Percentiles rank a stretch among this genome's conserved stretches.
These are phyloP conservation scores for Chrosomus eos DNA, from an alignment of 2,797 vertebrate species.

Conservation along the genomic window DNA sequence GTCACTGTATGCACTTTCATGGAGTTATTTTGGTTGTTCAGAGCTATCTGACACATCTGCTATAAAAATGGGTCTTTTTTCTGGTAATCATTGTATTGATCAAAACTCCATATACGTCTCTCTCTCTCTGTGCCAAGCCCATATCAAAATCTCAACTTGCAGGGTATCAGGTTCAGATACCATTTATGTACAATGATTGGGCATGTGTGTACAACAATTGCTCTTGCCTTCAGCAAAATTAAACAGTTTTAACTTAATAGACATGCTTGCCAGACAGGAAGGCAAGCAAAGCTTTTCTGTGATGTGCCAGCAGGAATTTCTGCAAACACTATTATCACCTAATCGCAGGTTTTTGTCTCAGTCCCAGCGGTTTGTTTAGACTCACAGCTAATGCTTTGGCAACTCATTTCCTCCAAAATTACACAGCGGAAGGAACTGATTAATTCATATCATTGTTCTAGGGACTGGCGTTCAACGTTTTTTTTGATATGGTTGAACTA, in stretches of 20 bases:
- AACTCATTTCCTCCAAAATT: constrained; percentile 56
- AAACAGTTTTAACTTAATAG: constrained; percentile 44
- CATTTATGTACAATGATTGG: constrained; percentile 34
- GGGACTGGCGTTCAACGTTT: background rate
- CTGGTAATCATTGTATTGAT: constrained; percentile 23
- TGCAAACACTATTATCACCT: constrained; percentile 48
- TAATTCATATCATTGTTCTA: constrained; percentile 38
- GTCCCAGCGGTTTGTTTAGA: constrained; percentile 37
- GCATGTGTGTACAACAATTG: constrained; percentile 52
- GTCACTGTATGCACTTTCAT: background rate
- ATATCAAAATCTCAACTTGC: constrained; percentile 25
- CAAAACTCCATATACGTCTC: constrained; percentile 51
- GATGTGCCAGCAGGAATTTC: constrained; percentile 49
- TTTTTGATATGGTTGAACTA: background rate
- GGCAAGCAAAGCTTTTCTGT: constrained; percentile 39
- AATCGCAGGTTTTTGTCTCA: constrained; percentile 39
- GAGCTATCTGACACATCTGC: constrained; percentile 7
- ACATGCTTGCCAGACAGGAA: constrained; percentile 60
- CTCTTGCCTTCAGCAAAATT: constrained; percentile 50
- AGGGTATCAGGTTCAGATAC: constrained; percentile 39
- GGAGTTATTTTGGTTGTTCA: constrained; percentile 12
- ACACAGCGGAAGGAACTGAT: constrained; percentile 56
- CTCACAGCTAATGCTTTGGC: constrained; percentile 42
- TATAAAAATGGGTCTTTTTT: constrained; percentile 33
- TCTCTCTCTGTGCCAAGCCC: background rate